Percentiles rank a stretch among this genome's conserved stretches.
Evolutionary conservation across 2,113 vertebrate genomes (phyloP).

Genomic region (Empidonax traillii): DNA sequence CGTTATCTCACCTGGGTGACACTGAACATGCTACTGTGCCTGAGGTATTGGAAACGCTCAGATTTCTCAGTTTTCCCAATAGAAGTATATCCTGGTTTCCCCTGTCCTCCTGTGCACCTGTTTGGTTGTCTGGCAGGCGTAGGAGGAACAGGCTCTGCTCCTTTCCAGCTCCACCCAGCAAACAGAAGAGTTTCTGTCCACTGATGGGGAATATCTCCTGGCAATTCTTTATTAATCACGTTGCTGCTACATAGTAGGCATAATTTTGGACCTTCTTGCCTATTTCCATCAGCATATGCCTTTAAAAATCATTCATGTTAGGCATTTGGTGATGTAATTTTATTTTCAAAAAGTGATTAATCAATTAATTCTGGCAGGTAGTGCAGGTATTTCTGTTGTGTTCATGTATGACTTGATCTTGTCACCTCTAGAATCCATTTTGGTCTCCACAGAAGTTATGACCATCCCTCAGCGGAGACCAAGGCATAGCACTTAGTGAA

Average conservation of each 20-base stretch:
- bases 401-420: no score
- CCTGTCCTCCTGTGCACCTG: not conserved
- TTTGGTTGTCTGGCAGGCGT: not conserved
- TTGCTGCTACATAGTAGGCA: rapidly evolving
- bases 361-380: not conserved
- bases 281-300: not conserved
- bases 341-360: not conserved
- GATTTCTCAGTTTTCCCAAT: rapidly evolving
- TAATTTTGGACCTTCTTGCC: not conserved
- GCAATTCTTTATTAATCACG: not conserved
- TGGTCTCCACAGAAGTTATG: not conserved
- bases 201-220: not conserved
- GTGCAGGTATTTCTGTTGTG: not conserved
- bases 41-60: not conserved
- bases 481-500: not conserved
- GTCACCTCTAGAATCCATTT: not conserved
- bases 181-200: not conserved
- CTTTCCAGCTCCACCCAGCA: not conserved
- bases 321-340: not conserved
- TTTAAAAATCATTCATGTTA: not conserved
- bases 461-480: not conserved
- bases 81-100: not conserved
- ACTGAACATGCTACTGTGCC: rapidly evolving
- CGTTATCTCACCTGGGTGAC: not conserved
- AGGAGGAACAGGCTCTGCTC: rapidly evolving